Evolutionary conservation across 2,888 invertebrate genomes (phyloP), one percentile per base, ranked within the genome.

Genomic region (Andrena marginata): DNA sequence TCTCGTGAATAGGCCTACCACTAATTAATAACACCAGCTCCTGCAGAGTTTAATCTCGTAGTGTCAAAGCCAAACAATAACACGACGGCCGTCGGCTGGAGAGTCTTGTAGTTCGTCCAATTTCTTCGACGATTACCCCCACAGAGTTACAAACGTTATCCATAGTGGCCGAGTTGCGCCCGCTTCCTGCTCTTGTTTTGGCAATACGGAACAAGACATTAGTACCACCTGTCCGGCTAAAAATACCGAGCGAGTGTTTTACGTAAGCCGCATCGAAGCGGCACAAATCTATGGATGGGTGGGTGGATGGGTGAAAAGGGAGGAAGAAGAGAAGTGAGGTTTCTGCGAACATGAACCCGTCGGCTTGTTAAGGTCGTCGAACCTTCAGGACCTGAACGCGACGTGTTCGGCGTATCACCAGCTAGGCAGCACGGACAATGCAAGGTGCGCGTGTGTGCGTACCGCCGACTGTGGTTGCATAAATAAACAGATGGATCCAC

Each of bases 341-440:
- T 71, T 72, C 74, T 65, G 74, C 59, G 68, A 77, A 63, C 54
- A 72, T 67, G 79, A 79, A 60, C 63, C 62, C 64, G 77, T 60
- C 71, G 77, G 26, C 68, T 65, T 60, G 80, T 82, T 82, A 79
- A 83, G 88, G 85, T 89, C 84, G 78, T 85, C 85, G 87, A 89
- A 89, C 87, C 79, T 84, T 72, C 77, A 20, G 76, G 77, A 85
- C 73, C 76, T 85, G 81, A 70, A 76, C 59, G 77, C 83, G 85
- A 89, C 35, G 33, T 83, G 85, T 82, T 42, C 82, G 71, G 75
- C 74, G 75, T 68, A 79, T 80, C 88, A 89, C 82, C 88, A 89
- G 89, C 87, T 89, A 88, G 74, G 85, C 80, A 77, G 76, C 75
- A 80, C 74, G 68, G 82, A 86, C 85, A 87, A 81, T 84, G 74